Base-by-base conservation (phyloP, 1,140 invertebrate genomes). In the Brachionus rubens region DNA sequence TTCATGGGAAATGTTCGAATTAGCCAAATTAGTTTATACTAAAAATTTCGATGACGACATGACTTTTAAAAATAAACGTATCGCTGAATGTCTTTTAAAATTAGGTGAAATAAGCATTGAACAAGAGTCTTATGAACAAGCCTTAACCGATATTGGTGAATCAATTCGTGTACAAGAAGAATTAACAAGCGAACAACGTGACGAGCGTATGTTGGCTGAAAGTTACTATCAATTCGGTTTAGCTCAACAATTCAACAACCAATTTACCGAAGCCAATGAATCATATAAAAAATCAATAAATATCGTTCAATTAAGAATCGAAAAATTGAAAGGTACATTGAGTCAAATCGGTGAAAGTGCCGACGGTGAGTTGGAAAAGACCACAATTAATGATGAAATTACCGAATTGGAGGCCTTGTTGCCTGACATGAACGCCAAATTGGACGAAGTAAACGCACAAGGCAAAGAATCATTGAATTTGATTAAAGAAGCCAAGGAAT, bases 1-100 rank as follows among this genome's bases (percentile, higher is more conserved):
- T 3, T 91, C 93, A 0, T 95, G 92, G 92, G 93, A 96, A 86
- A 90, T 92, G 79, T 84, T 95, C 52, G 92, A 94, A 82, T 80
- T 94, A 9, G 90, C 92, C 0, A 48, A 56, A 43, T 67, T 77
- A 19, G 33, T 67, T 19, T 67, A 48, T 67, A 14, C 10, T 21
- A 75, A 67, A 52, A 41, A 52, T 43, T 75, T 70, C 12, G 21
- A 76, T 62, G 41, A 76, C 41, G 52, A 76, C 21, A 28, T 47
- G 12, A 56, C 41, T 43, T 76, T 76, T 36, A 59, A 76, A 62
- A 72, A 72, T 26, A 68, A 59, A 16, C 76, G 56, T 26, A 52
- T 68, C 26, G 56, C 59, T 59, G 62, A 77, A 5, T 77, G 76
- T 19, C 28, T 70, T n/a, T 28, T 70, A n/a, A 48, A 56, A 21